These are phyloP conservation scores for Sycophaga agraensis DNA, from an alignment of 1,140 invertebrate species.

Conservation along the genomic window DNA sequence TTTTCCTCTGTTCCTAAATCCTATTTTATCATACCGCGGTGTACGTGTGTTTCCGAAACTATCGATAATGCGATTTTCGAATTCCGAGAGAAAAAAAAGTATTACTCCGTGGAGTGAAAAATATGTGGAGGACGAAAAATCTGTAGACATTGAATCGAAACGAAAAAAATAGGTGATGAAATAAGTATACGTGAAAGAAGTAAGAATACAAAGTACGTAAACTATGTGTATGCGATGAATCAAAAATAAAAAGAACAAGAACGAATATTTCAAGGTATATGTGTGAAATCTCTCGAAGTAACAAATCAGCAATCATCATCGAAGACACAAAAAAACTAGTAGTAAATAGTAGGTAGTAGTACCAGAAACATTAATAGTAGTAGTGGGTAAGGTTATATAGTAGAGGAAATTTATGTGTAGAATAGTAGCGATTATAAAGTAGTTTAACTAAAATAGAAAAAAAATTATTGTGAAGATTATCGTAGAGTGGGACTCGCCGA, in stretches of 20 bases:
- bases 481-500: conserved; percentile 33
- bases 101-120: background rate
- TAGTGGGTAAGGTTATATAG: conserved; percentile 46
- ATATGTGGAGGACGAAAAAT: no score
- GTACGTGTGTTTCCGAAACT: conserved; percentile 1
- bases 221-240: conserved; percentile 16
- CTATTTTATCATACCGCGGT: conserved; percentile 14
- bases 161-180: conserved; percentile 11
- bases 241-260: conserved; percentile 9
- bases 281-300: conserved; percentile 33
- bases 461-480: conserved; percentile 45
- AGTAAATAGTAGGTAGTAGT: conserved; percentile 41
- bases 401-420: conserved; percentile 42
- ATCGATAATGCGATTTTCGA: conserved; percentile 23
- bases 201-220: conserved; percentile 14
- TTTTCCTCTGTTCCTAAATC: conserved; percentile 10
- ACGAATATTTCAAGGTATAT: conserved; percentile 12
- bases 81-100: conserved; percentile 21
- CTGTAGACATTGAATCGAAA: background rate
- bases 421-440: conserved; percentile 48
- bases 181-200: conserved; percentile 15
- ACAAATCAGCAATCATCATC: conserved; percentile 47
- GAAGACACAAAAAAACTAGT: conserved; percentile 50
- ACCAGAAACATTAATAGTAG: conserved; percentile 43
- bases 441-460: conserved; percentile 47